Percentiles rank a stretch among this genome's conserved stretches.
These are phyloP conservation scores for Paraplagusia blochii DNA, from an alignment of 2,113 vertebrate species.

Conservation along the genomic window DNA sequence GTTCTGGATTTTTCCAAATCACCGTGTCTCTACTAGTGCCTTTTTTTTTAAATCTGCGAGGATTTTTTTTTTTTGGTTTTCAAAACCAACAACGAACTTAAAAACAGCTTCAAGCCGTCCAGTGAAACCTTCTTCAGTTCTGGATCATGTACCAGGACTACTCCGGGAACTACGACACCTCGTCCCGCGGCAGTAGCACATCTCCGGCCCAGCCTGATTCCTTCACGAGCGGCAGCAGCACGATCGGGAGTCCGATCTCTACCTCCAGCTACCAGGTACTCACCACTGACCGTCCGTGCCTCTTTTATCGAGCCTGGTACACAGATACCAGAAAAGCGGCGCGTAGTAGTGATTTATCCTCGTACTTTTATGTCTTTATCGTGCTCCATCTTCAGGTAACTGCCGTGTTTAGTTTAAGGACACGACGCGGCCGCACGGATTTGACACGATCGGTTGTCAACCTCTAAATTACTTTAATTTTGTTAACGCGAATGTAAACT, in stretches of 20 bases:
- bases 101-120: slow-evolving; percentile 40
- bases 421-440: too few relatives aligned
- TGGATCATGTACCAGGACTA: slow-evolving; percentile 99
- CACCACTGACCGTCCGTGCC: background rate
- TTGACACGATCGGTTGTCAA: too few relatives aligned
- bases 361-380: too few relatives aligned
- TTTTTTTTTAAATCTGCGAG: slow-evolving; percentile 56
- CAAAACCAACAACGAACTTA: background rate
- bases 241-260: slow-evolving; percentile 78
- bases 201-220: slow-evolving; percentile 91
- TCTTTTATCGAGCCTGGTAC: too few relatives aligned
- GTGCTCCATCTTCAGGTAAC: too few relatives aligned
- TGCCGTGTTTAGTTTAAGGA: too few relatives aligned
- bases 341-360: too few relatives aligned
- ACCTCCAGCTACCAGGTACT: slow-evolving; percentile 88
- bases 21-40: slow-evolving; percentile 40
- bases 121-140: slow-evolving; percentile 65
- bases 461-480: too few relatives aligned
- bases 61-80: slow-evolving; percentile 37
- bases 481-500: too few relatives aligned
- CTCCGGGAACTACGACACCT: slow-evolving; percentile 95
- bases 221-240: slow-evolving; percentile 85
- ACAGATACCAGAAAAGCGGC: too few relatives aligned
- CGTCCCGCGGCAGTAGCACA: slow-evolving; percentile 94
- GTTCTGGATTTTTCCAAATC: too few relatives aligned